Evolutionary conservation across 2,888 invertebrate genomes (phyloP), one percentile per base, ranked within the genome.

Genomic region (Glomeris marginata): DNA sequence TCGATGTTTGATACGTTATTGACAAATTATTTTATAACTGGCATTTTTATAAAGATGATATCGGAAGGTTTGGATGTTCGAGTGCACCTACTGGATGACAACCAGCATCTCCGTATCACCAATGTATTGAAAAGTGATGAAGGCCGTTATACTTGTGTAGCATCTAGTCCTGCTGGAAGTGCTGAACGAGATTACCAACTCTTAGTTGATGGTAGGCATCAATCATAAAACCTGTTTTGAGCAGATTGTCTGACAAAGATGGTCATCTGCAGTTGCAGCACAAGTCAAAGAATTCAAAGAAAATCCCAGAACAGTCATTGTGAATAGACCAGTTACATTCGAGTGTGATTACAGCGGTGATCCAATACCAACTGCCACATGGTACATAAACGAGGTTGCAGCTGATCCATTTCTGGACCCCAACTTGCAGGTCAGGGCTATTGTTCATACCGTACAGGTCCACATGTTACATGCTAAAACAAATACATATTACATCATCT

Each of bases 101-200:
- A 20, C 8, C 49, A 51, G n/a, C 43, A 52, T 6, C 46, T 56
- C 8, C 45, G 41, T 5, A 36, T 56, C 1, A 50, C 57, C 6
- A 54, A 56, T 16, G 60, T 57, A 2, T 49, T 54, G 33, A 58
- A 56, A 34, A 55, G 57, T 21, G 71, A 77, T 55, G 66, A 71
- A 2, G 72, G 75, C 0, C 66, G 67, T 1, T 79, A 77, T 61
- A 71, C 72, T 0, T 81, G 80, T 58, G 67, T 73, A 1, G 77
- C 74, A 0, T 65, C 68, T 20, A 80, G 79, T 63, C 66, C 68
- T 1, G 76, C 75, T 0, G 78, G 78, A 1, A 69, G 71, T 0
- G 69, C 69, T 1, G 67, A 70, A 42, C 69, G 74, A 1, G 66
- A 66, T 1, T 72, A 77, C 45, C 59, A 64, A n/a, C 60, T 81